Evolutionary conservation across 2,888 invertebrate species (phyloP).

Genomic region (Keiferia lycopersicella): DNA sequence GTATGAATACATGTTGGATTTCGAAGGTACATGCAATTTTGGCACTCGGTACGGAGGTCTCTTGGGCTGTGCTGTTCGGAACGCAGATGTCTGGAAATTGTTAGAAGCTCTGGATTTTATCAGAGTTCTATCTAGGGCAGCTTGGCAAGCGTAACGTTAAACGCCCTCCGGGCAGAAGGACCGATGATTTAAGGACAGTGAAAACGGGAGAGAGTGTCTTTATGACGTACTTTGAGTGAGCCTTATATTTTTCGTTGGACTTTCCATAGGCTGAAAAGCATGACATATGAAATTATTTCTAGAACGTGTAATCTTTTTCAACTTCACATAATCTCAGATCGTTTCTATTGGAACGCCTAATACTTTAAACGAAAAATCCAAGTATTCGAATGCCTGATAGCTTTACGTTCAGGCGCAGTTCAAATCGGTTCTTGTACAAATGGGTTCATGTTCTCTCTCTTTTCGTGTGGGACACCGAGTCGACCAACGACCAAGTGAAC

Average conservation of each 20-base stretch:
- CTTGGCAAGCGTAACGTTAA: too few relatives aligned
- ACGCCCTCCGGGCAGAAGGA: background rate
- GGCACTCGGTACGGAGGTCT: slow-evolving; percentile 5
- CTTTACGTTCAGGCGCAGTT: background rate
- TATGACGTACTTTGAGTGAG: too few relatives aligned
- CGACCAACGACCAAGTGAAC: too few relatives aligned
- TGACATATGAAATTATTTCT: too few relatives aligned
- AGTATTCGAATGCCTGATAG: background rate
- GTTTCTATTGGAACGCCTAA: too few relatives aligned
- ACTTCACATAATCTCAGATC: too few relatives aligned
- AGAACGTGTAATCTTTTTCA: background rate
- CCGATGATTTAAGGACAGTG: background rate
- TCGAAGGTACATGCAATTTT: slow-evolving; percentile 17
- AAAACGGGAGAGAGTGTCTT: background rate
- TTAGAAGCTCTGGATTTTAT: too few relatives aligned
- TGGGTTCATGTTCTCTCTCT: slow-evolving; percentile 10
- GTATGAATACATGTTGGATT: slow-evolving; percentile 24
- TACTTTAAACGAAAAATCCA: too few relatives aligned
- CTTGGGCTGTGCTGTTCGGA: background rate
- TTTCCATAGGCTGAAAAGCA: too few relatives aligned
- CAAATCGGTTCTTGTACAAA: background rate
- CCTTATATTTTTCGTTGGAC: too few relatives aligned
- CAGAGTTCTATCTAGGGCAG: too few relatives aligned
- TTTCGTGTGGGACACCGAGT: too few relatives aligned
- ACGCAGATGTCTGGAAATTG: background rate